Conservation (phyloP, 2,888 invertebrate species). For the Dolomedes plantarius region DNA sequence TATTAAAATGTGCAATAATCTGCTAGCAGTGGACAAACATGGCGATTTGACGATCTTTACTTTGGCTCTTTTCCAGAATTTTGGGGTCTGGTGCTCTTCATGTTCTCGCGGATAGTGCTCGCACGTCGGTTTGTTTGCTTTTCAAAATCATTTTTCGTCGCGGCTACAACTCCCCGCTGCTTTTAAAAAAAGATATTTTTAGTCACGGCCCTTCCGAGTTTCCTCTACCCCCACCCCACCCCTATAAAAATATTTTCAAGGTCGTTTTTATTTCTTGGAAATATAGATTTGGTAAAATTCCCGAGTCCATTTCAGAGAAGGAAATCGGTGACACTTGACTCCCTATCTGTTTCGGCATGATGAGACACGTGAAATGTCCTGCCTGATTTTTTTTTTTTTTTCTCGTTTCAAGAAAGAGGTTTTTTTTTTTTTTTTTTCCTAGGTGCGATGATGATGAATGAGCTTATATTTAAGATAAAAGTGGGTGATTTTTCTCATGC, state of each 20-base stretch:
- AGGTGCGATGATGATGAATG: too few relatives aligned
- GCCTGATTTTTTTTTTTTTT: neutral
- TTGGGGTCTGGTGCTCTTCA: neutral
- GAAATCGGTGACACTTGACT: neutral
- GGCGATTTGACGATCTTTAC: neutral
- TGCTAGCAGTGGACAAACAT: too few relatives aligned
- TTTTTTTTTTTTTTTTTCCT: too few relatives aligned
- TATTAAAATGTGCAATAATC: too few relatives aligned
- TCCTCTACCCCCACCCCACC: neutral
- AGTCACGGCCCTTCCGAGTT: neutral
- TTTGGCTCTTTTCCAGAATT: constrained; percentile 34
- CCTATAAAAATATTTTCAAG: constrained; percentile 40
- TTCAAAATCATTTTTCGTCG: constrained; percentile 47
- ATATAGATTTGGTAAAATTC: neutral
- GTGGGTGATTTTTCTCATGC: too few relatives aligned
- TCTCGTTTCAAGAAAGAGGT: neutral
- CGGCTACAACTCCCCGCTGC: constrained; percentile 24
- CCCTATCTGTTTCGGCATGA: neutral
- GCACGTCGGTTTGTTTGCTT: constrained; percentile 44
- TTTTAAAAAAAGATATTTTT: constrained; percentile 29
- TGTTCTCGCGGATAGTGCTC: constrained; percentile 22
- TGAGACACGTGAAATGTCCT: neutral
- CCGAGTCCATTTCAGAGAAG: neutral
- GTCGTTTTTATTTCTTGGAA: constrained; percentile 19
- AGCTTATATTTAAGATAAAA: too few relatives aligned